Evolutionary conservation across 2,113 vertebrate species (phyloP).

Genomic region (Casuarius casuarius): DNA sequence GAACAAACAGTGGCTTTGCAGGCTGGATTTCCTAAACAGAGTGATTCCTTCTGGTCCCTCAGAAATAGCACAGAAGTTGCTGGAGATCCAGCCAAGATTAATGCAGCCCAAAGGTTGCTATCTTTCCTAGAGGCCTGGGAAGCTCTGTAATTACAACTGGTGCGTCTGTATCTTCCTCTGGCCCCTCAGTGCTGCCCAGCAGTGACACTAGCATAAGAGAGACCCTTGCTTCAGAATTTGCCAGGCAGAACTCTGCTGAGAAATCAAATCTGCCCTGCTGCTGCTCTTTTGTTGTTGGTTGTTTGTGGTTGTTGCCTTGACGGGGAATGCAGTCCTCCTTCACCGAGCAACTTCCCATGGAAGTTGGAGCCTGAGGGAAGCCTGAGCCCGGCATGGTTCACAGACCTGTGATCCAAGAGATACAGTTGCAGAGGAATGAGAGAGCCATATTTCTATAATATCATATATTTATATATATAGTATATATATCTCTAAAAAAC

Average conservation of each 20-base stretch:
- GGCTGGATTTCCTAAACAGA: neutral
- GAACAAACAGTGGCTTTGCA: neutral
- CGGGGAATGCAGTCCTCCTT: neutral
- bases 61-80: slow-evolving; percentile 13
- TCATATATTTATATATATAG: neutral
- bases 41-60: slow-evolving; percentile 18
- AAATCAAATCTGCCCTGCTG: slow-evolving; percentile 6
- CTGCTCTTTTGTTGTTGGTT: neutral
- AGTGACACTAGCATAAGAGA: slow-evolving; percentile 22
- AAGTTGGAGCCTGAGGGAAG: neutral
- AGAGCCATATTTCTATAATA: slow-evolving; percentile 46
- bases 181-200: neutral
- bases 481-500: slow-evolving; percentile 26
- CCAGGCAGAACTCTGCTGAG: slow-evolving; percentile 53
- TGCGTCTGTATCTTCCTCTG: slow-evolving; percentile 29
- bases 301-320: too few species aligned
- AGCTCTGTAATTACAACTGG: slow-evolving; percentile 53
- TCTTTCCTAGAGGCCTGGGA: slow-evolving; percentile 40
- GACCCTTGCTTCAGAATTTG: slow-evolving; percentile 35
- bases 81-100: slow-evolving; percentile 31
- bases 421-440: slow-evolving; percentile 2
- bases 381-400: neutral
- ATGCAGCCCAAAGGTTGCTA: slow-evolving; percentile 22
- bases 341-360: accelerated
- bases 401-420: slow-evolving; percentile 6